Conservation (phyloP, 2,797 vertebrate species). For the Bovichtus diacanthus region DNA sequence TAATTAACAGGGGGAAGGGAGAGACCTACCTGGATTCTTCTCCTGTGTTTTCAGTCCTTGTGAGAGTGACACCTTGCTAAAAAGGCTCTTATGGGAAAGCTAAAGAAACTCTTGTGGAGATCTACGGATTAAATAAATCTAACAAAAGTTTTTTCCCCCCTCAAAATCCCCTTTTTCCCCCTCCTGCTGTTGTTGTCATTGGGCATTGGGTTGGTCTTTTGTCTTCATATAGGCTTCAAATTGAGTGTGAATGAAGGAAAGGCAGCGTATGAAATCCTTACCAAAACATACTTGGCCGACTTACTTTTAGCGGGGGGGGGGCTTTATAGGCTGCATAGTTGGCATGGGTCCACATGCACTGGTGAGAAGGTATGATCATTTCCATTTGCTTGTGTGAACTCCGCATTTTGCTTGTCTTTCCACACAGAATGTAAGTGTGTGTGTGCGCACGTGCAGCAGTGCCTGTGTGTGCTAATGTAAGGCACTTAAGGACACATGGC, state of each 20-base stretch:
- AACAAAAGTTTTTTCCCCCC: constrained; percentile 26
- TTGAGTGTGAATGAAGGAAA: constrained; percentile 67
- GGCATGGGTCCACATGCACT: constrained; percentile 70
- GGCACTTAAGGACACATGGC: constrained; percentile 57
- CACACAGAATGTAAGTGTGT: background rate
- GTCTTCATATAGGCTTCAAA: constrained; percentile 60
- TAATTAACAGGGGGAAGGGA: constrained; percentile 11
- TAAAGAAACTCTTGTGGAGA: constrained; percentile 13
- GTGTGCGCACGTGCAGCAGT: constrained; percentile 38
- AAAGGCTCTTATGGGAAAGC: constrained; percentile 19
- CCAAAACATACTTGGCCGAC: constrained; percentile 79
- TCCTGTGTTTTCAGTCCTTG: background rate
- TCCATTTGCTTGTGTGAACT: constrained; percentile 40
- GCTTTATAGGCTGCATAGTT: constrained; percentile 75
- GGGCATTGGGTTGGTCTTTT: constrained; percentile 38
- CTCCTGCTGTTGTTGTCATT: constrained; percentile 24
- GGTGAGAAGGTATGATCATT: constrained; percentile 71
- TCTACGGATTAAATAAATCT: constrained; percentile 48
- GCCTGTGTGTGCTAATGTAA: constrained; percentile 9
- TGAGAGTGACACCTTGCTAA: constrained; percentile 14
- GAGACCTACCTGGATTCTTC: constrained; percentile 24
- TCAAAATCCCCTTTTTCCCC: background rate
- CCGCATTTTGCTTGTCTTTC: constrained; percentile 11
- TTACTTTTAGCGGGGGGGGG: constrained; percentile 69
- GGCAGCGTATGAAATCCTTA: constrained; percentile 74